These are phyloP conservation scores for Sebastes steindachneri DNA, from an alignment of 2,797 vertebrate genomes.

Conservation along the genomic window DNA sequence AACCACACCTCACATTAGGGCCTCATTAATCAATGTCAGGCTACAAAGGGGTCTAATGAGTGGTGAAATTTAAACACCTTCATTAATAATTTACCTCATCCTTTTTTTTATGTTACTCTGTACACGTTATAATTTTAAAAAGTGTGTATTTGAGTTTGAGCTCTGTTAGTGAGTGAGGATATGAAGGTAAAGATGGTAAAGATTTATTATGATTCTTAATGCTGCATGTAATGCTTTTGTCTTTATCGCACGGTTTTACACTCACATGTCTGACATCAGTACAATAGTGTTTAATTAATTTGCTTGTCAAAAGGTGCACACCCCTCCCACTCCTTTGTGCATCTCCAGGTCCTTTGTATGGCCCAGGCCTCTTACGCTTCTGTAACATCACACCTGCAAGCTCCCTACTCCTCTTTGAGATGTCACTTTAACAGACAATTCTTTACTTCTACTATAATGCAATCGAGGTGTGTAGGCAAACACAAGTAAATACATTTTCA, in stretches of 20 bases:
- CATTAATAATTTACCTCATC: constrained; percentile 3
- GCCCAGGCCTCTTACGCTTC: background rate
- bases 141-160: background rate
- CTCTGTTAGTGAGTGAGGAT: background rate
- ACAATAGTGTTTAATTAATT: background rate
- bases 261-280: background rate
- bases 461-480: background rate
- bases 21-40: background rate
- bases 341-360: background rate
- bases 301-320: background rate
- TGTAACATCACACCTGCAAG: background rate
- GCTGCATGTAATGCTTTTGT: background rate
- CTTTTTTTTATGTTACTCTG: background rate
- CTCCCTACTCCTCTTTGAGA: background rate
- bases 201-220: too few relatives aligned
- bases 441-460: background rate
- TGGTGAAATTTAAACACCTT: background rate
- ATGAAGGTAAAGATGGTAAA: background rate
- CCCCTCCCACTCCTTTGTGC: background rate
- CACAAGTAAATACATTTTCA: background rate
- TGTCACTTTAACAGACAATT: background rate
- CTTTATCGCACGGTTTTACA: background rate
- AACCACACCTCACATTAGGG: background rate
- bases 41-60: background rate
- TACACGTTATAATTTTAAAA: background rate